Evolutionary conservation across 2,113 vertebrate genomes (phyloP).

Genomic region (Myxocyprinus asiaticus): DNA sequence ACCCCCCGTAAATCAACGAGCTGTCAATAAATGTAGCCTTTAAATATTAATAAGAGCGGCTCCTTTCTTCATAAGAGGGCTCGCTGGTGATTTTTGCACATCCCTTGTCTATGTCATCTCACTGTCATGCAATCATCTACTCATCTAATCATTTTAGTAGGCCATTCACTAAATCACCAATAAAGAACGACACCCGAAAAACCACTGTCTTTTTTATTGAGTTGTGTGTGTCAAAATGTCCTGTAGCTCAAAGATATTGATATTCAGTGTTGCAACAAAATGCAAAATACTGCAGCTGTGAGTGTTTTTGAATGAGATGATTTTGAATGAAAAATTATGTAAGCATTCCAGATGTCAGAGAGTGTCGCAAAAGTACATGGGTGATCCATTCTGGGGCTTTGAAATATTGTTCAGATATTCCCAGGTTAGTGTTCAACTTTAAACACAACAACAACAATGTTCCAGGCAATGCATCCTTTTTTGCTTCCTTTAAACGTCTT

Average conservation of each 20-base stretch:
- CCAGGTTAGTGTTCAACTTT: too few relatives aligned
- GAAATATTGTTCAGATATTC: too few relatives aligned
- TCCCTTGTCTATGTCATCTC: neutral
- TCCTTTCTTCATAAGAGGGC: conserved; percentile 54
- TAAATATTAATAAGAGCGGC: conserved; percentile 76
- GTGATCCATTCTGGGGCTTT: too few relatives aligned
- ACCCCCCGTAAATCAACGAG: conserved; percentile 70
- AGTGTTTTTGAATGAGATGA: too few relatives aligned
- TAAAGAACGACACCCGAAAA: conserved; percentile 11
- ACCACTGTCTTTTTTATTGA: neutral
- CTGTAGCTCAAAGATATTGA: neutral
- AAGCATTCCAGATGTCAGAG: too few relatives aligned
- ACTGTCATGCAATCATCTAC: conserved; percentile 35
- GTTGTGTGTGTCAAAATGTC: neutral
- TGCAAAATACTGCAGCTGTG: too few relatives aligned
- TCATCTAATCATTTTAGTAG: conserved; percentile 51
- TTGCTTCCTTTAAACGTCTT: too few relatives aligned
- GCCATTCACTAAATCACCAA: conserved; percentile 33
- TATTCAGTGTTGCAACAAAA: neutral
- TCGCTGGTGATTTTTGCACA: conserved; percentile 24
- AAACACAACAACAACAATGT: too few relatives aligned
- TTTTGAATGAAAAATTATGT: too few relatives aligned
- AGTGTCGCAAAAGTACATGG: too few relatives aligned
- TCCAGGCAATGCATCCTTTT: too few relatives aligned
- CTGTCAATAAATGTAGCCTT: conserved; percentile 72